Percentiles rank a stretch among this genome's conserved stretches.
These are phyloP conservation scores for Cyanoderma ruficeps DNA, from an alignment of 2,113 vertebrate species.

Conservation along the genomic window DNA sequence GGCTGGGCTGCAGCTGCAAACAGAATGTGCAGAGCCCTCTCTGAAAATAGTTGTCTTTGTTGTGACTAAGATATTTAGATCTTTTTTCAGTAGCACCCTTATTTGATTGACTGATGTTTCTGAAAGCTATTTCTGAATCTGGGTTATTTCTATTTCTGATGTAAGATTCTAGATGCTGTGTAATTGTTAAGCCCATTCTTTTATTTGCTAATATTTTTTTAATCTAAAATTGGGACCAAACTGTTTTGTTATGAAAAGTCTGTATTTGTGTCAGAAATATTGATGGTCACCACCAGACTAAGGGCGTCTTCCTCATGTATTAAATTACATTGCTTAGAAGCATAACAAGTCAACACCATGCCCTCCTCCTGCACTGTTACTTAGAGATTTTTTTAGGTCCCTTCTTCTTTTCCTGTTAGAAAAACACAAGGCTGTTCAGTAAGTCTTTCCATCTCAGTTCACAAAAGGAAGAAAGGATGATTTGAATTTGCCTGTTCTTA, in stretches of 20 bases:
- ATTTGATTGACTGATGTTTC: constrained; percentile 71
- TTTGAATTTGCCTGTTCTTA: not conserved
- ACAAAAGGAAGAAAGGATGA: not conserved
- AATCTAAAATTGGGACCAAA: constrained; percentile 42
- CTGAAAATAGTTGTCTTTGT: constrained; percentile 74
- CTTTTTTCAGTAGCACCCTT: constrained; percentile 58
- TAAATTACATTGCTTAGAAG: constrained; percentile 59
- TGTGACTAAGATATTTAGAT: constrained; percentile 70
- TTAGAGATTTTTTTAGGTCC: constrained; percentile 9
- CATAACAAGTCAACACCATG: constrained; percentile 27
- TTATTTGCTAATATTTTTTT: constrained; percentile 58
- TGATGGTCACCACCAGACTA: constrained; percentile 43
- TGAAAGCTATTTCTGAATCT: constrained; percentile 73
- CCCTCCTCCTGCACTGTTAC: constrained; percentile 8
- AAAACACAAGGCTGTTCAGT: not conserved
- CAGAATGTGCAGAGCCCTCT: constrained; percentile 29
- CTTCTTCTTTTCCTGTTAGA: constrained; percentile 20
- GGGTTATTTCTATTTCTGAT: constrained; percentile 69
- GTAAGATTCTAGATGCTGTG: constrained; percentile 47
- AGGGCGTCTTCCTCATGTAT: constrained; percentile 29
- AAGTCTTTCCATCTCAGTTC: not conserved
- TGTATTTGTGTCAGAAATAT: constrained; percentile 50
- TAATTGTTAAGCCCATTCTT: constrained; percentile 41
- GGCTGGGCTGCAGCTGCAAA: constrained; percentile 52
- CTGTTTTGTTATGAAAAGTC: constrained; percentile 16